These are phyloP conservation scores for Chrysocyon brachyurus DNA, from an alignment of 2,797 vertebrate genomes.

Conservation along the genomic window DNA sequence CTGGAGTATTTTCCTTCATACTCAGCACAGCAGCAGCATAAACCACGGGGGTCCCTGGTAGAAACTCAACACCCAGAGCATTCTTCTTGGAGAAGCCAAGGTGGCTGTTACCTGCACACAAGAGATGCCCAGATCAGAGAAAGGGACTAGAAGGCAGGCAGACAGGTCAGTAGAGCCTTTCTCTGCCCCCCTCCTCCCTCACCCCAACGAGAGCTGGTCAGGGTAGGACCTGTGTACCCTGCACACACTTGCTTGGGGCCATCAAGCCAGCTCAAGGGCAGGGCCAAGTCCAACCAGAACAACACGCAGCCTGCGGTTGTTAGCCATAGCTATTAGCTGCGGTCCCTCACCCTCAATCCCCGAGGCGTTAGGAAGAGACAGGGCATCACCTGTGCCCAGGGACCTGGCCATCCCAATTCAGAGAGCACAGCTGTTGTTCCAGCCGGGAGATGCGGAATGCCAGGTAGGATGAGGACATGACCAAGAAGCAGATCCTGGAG, in stretches of 20 bases:
- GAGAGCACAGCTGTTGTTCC: constrained; percentile 95
- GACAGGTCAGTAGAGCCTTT: not conserved
- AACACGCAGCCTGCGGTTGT: not conserved
- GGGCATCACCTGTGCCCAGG: constrained; percentile 88
- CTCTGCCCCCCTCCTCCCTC: too few relatives aligned
- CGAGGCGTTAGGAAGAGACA: not conserved
- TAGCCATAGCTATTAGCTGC: not conserved
- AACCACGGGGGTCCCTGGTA: not conserved
- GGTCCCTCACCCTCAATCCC: not conserved
- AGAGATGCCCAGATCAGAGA: constrained; percentile 16
- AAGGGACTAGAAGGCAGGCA: not conserved
- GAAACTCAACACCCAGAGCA: not conserved
- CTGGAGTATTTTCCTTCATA: constrained; percentile 11
- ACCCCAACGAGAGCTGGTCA: not conserved
- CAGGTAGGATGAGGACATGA: constrained; percentile 96
- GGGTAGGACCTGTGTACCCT: not conserved
- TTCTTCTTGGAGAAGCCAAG: not conserved
- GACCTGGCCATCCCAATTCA: constrained; percentile 86
- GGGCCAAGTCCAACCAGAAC: not conserved
- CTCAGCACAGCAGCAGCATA: constrained; percentile 17
- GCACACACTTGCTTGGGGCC: not conserved
- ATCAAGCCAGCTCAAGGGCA: not conserved
- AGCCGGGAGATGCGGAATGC: constrained; percentile 97
- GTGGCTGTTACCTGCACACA: constrained; percentile 84
- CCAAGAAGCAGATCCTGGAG: constrained; percentile 94